Conservation (phyloP, 2,113 vertebrate species). For the Paedocypris sp. region DNA sequence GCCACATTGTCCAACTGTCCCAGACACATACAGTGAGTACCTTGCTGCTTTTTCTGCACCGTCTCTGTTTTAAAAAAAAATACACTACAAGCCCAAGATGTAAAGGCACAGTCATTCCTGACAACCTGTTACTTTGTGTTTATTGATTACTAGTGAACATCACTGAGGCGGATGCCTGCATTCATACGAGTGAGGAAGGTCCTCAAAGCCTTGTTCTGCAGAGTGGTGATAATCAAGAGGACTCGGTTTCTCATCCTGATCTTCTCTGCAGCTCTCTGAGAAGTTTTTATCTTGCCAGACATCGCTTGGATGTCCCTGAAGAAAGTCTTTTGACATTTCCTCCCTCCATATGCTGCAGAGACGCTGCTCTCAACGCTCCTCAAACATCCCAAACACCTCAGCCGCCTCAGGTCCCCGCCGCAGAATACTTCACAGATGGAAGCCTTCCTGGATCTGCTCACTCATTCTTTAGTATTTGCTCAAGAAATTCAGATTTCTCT, state of each 20-base stretch:
- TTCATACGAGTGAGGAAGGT: not conserved
- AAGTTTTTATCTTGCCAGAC: not conserved
- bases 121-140: no score
- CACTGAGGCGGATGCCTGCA: not conserved
- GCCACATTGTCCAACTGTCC: no score
- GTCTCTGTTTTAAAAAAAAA: no score
- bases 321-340: not conserved
- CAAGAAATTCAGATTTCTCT: not conserved
- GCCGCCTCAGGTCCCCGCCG: not conserved
- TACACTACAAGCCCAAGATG: no score
- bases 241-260: conserved; percentile 22
- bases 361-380: not conserved
- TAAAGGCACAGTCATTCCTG: no score
- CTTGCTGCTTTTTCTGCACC: no score
- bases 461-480: conserved; percentile 22
- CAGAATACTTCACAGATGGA: not conserved
- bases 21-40: no score
- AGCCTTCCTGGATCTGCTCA: not conserved
- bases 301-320: not conserved
- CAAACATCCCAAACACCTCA: not conserved
- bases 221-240: not conserved
- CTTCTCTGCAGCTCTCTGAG: conserved; percentile 25
- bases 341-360: not conserved
- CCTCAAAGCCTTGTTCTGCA: not conserved
- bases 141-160: conserved; percentile 33